These are phyloP conservation scores for Spatulosminthurus flaviceps DNA, from an alignment of 2,888 invertebrate genomes.

Conservation along the genomic window DNA sequence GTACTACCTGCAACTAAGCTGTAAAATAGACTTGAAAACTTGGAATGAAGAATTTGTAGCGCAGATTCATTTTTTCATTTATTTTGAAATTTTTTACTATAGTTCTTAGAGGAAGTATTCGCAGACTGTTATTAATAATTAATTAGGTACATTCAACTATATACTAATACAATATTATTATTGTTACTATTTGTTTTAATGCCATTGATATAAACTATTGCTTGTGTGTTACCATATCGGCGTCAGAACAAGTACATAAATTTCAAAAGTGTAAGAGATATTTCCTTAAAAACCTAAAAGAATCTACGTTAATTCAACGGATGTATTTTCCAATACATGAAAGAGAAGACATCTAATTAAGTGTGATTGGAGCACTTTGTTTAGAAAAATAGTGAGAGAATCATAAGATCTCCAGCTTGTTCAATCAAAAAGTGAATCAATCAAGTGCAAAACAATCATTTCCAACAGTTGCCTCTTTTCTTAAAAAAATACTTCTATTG, in stretches of 20 bases:
- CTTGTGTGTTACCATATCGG: constrained; percentile 38
- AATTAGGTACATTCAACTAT: constrained; percentile 14
- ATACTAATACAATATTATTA: too few species aligned
- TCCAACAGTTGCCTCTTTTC: constrained; percentile 34
- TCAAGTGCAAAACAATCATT: constrained; percentile 46
- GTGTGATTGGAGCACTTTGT: constrained; percentile 26
- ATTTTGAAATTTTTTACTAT: constrained; percentile 34
- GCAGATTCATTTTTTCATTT: constrained; percentile 30
- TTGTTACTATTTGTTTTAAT: constrained; percentile 23
- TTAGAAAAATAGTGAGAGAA: constrained; percentile 22
- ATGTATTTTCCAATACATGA: constrained; percentile 33
- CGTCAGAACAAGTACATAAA: constrained; percentile 20
- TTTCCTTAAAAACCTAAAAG: too few species aligned
- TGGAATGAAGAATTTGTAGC: constrained; percentile 19
- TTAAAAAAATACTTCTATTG: constrained; percentile 22
- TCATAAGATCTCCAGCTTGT: not conserved
- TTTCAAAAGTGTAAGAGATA: too few species aligned
- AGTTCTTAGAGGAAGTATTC: constrained; percentile 15
- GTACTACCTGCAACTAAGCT: constrained; percentile 35
- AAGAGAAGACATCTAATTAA: constrained; percentile 25
- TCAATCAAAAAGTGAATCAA: constrained; percentile 36
- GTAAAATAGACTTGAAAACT: constrained; percentile 35
- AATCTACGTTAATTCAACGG: not conserved
- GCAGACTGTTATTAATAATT: constrained; percentile 20
- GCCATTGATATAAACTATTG: constrained; percentile 14